Evolutionary conservation across 2,113 vertebrate genomes (phyloP).

Genomic region (Pitta sordida): DNA sequence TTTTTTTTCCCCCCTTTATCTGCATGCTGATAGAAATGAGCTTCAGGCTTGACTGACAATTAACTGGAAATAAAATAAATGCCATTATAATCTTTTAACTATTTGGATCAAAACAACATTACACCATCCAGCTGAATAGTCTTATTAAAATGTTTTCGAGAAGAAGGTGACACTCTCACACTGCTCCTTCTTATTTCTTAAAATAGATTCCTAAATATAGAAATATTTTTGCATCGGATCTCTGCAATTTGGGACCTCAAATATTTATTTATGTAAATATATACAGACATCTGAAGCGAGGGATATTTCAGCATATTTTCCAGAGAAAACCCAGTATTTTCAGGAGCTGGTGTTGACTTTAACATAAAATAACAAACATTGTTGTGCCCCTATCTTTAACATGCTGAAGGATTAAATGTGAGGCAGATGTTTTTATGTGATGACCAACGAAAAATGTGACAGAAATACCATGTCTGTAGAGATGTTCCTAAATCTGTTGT

Average conservation of each 20-base stretch:
- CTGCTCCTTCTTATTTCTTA: background rate
- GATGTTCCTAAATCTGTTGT: background rate
- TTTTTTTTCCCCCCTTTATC: conserved; percentile 23
- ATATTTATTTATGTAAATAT: background rate
- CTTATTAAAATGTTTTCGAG: background rate
- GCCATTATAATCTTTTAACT: background rate
- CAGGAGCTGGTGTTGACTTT: background rate
- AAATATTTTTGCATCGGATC: background rate
- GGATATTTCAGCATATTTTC: background rate
- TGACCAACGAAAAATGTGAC: background rate
- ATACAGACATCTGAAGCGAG: background rate
- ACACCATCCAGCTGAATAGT: background rate
- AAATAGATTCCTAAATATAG: background rate
- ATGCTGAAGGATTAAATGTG: background rate
- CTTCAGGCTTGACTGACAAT: conserved; percentile 31
- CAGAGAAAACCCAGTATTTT: background rate
- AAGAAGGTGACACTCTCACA: background rate
- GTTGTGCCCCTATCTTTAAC: background rate
- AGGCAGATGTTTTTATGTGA: background rate
- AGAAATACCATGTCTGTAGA: background rate
- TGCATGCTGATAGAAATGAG: conserved; percentile 26
- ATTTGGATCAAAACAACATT: conserved; percentile 32
- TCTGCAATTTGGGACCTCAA: background rate
- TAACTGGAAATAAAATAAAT: conserved; percentile 43
- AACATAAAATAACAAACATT: background rate